These are phyloP conservation scores for Drosophila parabipectinata DNA, from an alignment of 1,140 invertebrate genomes.

Conservation along the genomic window DNA sequence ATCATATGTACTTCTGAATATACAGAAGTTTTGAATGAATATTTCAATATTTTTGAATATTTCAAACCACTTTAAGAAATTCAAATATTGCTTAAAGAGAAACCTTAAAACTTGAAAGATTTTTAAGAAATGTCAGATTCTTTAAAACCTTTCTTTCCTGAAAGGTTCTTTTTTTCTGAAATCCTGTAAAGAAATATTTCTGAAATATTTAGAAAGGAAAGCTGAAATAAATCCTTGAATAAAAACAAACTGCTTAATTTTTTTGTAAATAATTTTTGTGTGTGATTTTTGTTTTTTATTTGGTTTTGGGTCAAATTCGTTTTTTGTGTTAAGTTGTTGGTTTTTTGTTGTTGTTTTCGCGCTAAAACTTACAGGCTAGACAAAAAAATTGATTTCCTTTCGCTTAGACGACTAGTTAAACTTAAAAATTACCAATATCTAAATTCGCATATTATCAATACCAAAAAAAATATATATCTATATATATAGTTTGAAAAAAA, in stretches of 20 bases:
- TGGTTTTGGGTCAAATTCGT: constrained; percentile 74
- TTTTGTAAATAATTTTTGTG: constrained; percentile 61
- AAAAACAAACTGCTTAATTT: constrained; percentile 18
- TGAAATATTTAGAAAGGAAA: background rate
- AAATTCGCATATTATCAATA: constrained; percentile 69
- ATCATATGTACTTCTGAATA: too few relatives aligned
- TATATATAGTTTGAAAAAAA: constrained; percentile 15
- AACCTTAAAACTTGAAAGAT: too few relatives aligned
- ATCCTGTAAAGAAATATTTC: background rate
- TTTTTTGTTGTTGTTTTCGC: constrained; percentile 65
- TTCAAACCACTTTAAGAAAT: too few relatives aligned
- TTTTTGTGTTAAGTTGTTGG: constrained; percentile 64
- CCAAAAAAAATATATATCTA: constrained; percentile 45
- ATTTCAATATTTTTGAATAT: too few relatives aligned
- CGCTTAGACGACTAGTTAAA: constrained; percentile 71
- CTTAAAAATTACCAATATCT: constrained; percentile 74
- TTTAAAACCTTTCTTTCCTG: too few relatives aligned
- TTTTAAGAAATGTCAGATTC: too few relatives aligned
- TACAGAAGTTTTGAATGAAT: too few relatives aligned
- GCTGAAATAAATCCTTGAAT: constrained; percentile 8
- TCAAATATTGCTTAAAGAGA: too few relatives aligned
- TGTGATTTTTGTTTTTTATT: constrained; percentile 65
- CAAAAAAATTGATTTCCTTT: constrained; percentile 68
- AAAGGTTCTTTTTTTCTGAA: background rate
- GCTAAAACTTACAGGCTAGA: constrained; percentile 75